Evolutionary conservation across 2,797 vertebrate genomes (phyloP).

Genomic region (Borostomias antarcticus): DNA sequence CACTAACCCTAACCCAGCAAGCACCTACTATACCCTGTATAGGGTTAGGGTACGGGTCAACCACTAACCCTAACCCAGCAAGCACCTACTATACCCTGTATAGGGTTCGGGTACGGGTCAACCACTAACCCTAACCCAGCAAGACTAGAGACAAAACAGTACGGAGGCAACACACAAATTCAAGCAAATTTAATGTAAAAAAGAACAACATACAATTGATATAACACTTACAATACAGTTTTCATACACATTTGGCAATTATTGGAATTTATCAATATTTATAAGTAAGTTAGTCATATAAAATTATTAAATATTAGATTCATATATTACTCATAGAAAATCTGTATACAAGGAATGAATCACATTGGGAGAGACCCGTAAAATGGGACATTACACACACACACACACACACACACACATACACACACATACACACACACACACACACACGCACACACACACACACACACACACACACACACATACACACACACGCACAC

Average conservation of each 20-base stretch:
- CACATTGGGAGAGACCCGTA: constrained; percentile 82
- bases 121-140: not conserved
- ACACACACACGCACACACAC: constrained; percentile 6
- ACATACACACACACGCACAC: constrained; percentile 5
- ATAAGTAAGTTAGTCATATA: constrained; percentile 85
- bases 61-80: too few relatives aligned
- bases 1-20: too few relatives aligned
- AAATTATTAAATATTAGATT: constrained; percentile 89
- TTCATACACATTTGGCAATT: constrained; percentile 78
- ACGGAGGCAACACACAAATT: constrained; percentile 66
- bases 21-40: too few relatives aligned
- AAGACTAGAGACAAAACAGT: constrained; percentile 54
- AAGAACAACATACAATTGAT: constrained; percentile 69
- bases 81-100: too few relatives aligned
- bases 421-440: constrained; percentile 24
- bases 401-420: constrained; percentile 14
- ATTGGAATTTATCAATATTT: constrained; percentile 73
- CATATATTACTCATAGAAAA: constrained; percentile 87
- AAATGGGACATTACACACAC: constrained; percentile 56
- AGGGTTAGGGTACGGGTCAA: too few relatives aligned
- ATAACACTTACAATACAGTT: constrained; percentile 71
- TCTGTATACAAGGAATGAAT: constrained; percentile 81
- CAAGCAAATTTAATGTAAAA: constrained; percentile 80
- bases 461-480: not conserved
- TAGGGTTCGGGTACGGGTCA: too few relatives aligned